Conservation (phyloP, 1,140 invertebrate genomes). For the Drosophila biarmipes region DNA sequence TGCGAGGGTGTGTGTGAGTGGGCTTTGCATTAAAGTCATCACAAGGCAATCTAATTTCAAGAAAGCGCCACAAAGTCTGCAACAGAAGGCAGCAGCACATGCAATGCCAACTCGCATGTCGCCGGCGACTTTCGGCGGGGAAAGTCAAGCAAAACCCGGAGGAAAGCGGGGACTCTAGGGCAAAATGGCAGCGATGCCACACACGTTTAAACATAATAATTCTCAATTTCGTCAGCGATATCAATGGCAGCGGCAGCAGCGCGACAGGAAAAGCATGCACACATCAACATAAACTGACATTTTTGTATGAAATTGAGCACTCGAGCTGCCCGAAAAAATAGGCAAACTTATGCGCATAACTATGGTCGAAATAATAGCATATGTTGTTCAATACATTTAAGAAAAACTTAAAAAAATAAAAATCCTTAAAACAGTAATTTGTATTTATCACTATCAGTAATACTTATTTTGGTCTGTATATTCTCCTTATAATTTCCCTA, state of each 20-base stretch:
- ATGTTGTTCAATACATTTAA: background rate
- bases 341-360: conserved; percentile 17
- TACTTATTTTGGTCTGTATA: background rate
- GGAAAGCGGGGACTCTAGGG: conserved; percentile 23
- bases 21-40: conserved; percentile 50
- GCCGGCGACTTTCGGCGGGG: conserved; percentile 7
- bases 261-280: conserved; percentile 71
- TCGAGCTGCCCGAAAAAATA: conserved; percentile 56
- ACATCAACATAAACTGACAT: conserved; percentile 81
- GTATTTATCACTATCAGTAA: too few relatives aligned
- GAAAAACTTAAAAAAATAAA: too few relatives aligned
- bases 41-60: conserved; percentile 59
- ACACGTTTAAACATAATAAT: conserved; percentile 83
- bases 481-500: background rate
- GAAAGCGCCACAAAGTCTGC: conserved; percentile 59
- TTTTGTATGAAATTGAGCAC: conserved; percentile 75
- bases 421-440: too few relatives aligned
- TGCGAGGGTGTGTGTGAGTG: conserved; percentile 25
- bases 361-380: background rate
- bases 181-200: conserved; percentile 59
- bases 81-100: conserved; percentile 52
- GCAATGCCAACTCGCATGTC: conserved; percentile 50
- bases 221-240: conserved; percentile 81
- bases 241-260: conserved; percentile 62
- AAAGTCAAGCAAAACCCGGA: conserved; percentile 12